A percentile compares a stretch with the other conserved stretches of the same genome.
phyloP scores from a whole-genome alignment of 2,113 vertebrate species.

The Dolichotis patagonum region DNA sequence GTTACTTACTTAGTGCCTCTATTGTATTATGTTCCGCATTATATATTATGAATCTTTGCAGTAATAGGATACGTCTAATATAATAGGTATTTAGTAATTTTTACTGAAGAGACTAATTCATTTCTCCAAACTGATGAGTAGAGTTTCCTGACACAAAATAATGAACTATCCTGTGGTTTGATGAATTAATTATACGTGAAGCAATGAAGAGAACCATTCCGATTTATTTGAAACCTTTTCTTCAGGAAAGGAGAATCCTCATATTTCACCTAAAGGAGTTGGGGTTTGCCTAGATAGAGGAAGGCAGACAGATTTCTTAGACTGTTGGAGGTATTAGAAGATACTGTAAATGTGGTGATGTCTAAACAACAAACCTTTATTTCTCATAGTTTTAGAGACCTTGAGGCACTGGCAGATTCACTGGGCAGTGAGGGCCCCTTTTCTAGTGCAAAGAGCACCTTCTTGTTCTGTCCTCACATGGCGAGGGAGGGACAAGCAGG shows the following conservation, averaged over 20 bases:
- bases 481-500: not conserved
- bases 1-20: not conserved
- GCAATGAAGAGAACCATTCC: not conserved
- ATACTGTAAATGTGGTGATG: not conserved
- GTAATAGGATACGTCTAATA: not conserved
- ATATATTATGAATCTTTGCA: not conserved
- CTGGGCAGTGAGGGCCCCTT: not conserved
- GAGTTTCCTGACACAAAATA: not conserved
- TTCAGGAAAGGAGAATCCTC: not conserved
- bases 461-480: not conserved
- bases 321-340: not conserved
- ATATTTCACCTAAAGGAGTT: constrained; percentile 2
- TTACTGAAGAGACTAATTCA: not conserved
- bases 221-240: not conserved
- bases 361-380: not conserved
- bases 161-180: not conserved
- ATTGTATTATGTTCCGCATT: not conserved
- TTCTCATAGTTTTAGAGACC: not conserved
- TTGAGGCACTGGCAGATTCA: not conserved
- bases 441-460: not conserved
- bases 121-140: not conserved
- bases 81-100: not conserved
- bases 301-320: not conserved
- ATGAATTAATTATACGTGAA: not conserved
- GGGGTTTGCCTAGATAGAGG: not conserved